phyloP scores from a whole-genome alignment of 2,113 vertebrate genomes.

The Climacteris rufus region DNA sequence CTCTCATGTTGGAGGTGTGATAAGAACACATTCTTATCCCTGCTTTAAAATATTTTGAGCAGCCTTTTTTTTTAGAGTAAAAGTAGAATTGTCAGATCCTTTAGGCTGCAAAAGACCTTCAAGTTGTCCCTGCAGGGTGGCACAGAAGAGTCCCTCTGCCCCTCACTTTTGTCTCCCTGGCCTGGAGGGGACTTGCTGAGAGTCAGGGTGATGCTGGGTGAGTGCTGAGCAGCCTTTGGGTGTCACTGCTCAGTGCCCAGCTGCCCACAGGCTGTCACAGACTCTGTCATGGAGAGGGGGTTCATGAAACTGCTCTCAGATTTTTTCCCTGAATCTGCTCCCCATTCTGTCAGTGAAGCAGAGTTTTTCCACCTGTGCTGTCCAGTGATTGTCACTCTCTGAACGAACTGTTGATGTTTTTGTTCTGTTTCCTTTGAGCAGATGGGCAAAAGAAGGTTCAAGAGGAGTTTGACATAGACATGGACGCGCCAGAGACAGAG shows the following conservation, averaged over 20 bases:
- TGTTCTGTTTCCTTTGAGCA: conserved; percentile 61
- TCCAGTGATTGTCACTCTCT: background rate
- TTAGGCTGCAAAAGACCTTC: background rate
- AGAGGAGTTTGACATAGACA: conserved; percentile 95
- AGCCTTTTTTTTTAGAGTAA: background rate
- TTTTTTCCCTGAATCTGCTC: background rate
- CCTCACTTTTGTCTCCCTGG: rapidly evolving
- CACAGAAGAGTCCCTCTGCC: background rate
- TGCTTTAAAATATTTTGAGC: background rate
- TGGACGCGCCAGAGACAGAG: conserved; percentile 84
- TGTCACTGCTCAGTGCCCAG: background rate
- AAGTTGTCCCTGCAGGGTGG: background rate
- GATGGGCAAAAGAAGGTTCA: conserved; percentile 90
- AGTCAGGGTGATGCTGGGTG: background rate
- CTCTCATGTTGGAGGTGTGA: background rate
- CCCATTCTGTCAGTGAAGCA: no score
- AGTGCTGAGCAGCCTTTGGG: background rate
- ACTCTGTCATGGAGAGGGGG: rapidly evolving
- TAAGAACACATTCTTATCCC: background rate
- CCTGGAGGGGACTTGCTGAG: background rate
- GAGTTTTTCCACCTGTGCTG: background rate
- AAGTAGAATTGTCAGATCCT: background rate
- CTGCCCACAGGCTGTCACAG: background rate
- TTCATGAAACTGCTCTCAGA: background rate
- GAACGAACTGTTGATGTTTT: background rate